Evolutionary conservation across 1,140 invertebrate species (phyloP).

Genomic region (Drosophila quadrilineata): DNA sequence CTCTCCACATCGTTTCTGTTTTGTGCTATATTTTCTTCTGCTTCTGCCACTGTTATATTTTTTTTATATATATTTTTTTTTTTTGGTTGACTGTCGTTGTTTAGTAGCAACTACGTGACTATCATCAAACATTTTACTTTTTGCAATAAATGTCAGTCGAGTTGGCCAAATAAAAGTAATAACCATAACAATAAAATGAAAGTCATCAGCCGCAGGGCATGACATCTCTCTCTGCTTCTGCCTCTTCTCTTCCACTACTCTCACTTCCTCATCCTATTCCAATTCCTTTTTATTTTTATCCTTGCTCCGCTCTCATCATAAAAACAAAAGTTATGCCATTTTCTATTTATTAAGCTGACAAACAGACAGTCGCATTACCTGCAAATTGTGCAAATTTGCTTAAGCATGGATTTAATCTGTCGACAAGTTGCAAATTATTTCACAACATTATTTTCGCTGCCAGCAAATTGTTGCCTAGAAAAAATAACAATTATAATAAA

Average conservation of each 20-base stretch:
- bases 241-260: too few species aligned
- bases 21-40: conserved; percentile 22
- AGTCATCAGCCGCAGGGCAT: conserved; percentile 9
- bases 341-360: not conserved
- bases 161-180: conserved; percentile 37
- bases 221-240: too few species aligned
- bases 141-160: conserved; percentile 59
- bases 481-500: too few species aligned
- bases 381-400: not conserved
- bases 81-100: conserved; percentile 26
- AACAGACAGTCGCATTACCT: not conserved
- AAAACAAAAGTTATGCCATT: conserved; percentile 32
- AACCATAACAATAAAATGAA: conserved; percentile 46
- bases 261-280: too few species aligned
- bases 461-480: too few species aligned
- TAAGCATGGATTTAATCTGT: not conserved
- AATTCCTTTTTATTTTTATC: too few species aligned
- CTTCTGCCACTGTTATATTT: conserved; percentile 13
- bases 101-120: conserved; percentile 66
- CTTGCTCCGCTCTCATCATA: not conserved
- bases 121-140: conserved; percentile 54
- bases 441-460: too few species aligned
- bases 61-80: not conserved
- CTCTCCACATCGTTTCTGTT: conserved; percentile 9
- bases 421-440: too few species aligned